A percentile compares a stretch with the other conserved stretches of the same genome.
Conservation (phyloP, 1,140 invertebrate genomes). For the Trachymyrmex cornetzi region DNA sequence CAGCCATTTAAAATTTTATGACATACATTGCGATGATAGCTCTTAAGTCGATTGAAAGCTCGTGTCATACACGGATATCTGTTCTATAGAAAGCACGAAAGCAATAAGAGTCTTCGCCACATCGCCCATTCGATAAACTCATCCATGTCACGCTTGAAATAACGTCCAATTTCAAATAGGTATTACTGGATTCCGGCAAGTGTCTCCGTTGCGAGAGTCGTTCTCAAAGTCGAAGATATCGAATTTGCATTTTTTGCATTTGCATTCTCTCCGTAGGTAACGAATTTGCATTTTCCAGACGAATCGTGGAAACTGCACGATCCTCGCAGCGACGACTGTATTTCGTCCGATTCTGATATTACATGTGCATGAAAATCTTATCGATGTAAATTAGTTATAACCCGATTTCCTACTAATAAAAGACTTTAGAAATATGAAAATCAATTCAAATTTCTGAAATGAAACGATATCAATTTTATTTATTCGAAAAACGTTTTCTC, state of each 20-base stretch:
- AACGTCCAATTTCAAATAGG: constrained; percentile 68
- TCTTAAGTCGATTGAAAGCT: constrained; percentile 12
- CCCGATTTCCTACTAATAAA: not conserved
- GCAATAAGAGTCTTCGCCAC: constrained; percentile 24
- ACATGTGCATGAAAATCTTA: constrained; percentile 25
- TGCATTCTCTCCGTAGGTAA: constrained; percentile 34
- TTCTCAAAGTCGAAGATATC: constrained; percentile 54
- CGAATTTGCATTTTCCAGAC: constrained; percentile 47
- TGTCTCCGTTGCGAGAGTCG: constrained; percentile 37
- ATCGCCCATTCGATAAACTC: constrained; percentile 63
- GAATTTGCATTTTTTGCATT: constrained; percentile 61
- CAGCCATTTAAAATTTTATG: not conserved
- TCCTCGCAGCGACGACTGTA: constrained; percentile 1
- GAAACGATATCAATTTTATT: not conserved
- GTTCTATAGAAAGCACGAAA: constrained; percentile 23
- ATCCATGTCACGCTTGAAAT: constrained; percentile 51
- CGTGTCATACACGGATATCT: not conserved
- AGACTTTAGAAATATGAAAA: not conserved
- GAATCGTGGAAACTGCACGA: constrained; percentile 12
- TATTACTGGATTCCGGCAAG: constrained; percentile 24
- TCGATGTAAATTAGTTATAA: constrained; percentile 18
- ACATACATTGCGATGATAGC: not conserved
- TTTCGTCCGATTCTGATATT: constrained; percentile 15
- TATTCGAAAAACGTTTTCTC: not conserved
- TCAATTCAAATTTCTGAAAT: not conserved